These are phyloP conservation scores for Pammene aurita DNA, from an alignment of 2,888 invertebrate species.

Conservation along the genomic window DNA sequence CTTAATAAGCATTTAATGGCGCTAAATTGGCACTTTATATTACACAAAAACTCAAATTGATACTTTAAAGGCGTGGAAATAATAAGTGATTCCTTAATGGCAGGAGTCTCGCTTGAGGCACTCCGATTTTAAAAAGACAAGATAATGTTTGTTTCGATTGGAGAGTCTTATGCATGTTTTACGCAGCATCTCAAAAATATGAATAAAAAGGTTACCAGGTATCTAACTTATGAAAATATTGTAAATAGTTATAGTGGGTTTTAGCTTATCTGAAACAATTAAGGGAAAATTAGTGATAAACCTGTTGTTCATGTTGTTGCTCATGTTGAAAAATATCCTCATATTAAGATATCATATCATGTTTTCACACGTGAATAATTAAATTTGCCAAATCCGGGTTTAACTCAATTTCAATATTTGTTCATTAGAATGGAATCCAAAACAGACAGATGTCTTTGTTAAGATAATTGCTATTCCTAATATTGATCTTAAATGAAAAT, in stretches of 20 bases:
- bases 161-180: not conserved
- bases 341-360: no score
- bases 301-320: no score
- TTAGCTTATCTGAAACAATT: constrained; percentile 25
- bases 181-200: not conserved
- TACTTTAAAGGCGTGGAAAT: constrained; percentile 36
- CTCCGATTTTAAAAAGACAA: constrained; percentile 9
- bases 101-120: constrained; percentile 27
- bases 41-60: constrained; percentile 34
- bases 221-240: not conserved
- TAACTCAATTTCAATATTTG: no score
- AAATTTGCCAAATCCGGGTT: no score
- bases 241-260: no score
- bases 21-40: constrained; percentile 37
- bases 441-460: no score
- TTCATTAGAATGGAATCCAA: no score
- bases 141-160: constrained; percentile 7
- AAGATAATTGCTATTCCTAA: no score
- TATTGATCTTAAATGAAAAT: no score
- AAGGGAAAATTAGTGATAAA: not conserved
- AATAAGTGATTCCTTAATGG: constrained; percentile 35
- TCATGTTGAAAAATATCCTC: no score
- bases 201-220: not conserved
- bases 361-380: no score
- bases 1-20: constrained; percentile 35